Conservation (phyloP, 2,888 invertebrate genomes). For the Meiosimyza decipiens region DNA sequence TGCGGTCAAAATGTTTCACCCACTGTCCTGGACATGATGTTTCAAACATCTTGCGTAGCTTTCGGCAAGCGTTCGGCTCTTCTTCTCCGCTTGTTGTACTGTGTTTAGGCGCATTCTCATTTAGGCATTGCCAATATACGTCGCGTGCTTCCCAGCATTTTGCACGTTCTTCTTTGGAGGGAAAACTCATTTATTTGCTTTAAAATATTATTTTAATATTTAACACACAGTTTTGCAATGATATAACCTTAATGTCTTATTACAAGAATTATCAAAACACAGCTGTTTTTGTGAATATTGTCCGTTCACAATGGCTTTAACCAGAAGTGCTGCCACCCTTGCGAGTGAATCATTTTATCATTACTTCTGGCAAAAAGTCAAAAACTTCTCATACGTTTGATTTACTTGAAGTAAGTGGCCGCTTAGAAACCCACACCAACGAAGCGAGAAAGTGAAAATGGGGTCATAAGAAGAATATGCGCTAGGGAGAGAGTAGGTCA, state of each 20-base stretch:
- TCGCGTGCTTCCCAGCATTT: conserved; percentile 89
- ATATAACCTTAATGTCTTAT: conserved; percentile 30
- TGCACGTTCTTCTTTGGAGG: conserved; percentile 80
- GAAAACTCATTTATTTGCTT: conserved; percentile 76
- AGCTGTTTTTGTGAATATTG: conserved; percentile 22
- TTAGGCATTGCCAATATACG: conserved; percentile 90
- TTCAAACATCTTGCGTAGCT: conserved; percentile 80
- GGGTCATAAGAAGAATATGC: too few species aligned
- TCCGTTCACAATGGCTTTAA: too few species aligned
- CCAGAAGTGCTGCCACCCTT: too few species aligned
- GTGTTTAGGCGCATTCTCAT: conserved; percentile 71
- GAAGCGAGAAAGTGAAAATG: too few species aligned
- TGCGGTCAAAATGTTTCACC: conserved; percentile 95
- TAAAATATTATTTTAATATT: not conserved
- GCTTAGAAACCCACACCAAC: too few species aligned
- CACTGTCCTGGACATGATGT: conserved; percentile 83
- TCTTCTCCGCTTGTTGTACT: conserved; percentile 69
- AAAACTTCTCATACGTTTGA: too few species aligned
- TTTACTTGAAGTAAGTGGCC: too few species aligned
- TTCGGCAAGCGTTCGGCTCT: conserved; percentile 72
- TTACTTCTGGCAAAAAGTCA: too few species aligned
- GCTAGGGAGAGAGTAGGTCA: too few species aligned
- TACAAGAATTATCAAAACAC: conserved; percentile 19
- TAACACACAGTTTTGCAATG: not conserved
- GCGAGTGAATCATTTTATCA: too few species aligned